A percentile compares a stretch with the other conserved stretches of the same genome.
phyloP scores from a whole-genome alignment of 2,797 vertebrate genomes.

The Okamejei kenojei region DNA sequence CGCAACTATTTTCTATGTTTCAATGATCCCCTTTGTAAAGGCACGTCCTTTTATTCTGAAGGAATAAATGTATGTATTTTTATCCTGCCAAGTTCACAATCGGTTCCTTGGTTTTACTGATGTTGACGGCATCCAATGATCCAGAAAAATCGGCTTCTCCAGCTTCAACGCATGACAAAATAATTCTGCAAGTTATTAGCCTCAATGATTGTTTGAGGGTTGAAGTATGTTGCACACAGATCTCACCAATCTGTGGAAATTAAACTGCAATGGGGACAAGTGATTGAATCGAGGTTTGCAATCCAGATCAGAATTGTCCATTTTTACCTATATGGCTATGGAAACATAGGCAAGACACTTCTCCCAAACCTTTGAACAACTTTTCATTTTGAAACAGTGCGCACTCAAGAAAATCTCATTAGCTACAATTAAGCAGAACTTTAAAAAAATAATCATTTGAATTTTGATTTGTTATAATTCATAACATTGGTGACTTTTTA shows the following conservation, averaged over 20 bases:
- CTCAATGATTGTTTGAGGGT: neutral
- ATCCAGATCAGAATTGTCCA: neutral
- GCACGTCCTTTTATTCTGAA: too few species aligned
- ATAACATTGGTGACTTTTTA: slow-evolving; percentile 10
- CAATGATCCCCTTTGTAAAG: too few species aligned
- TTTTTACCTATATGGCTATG: neutral
- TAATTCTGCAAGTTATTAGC: neutral
- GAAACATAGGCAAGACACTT: neutral
- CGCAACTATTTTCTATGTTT: too few species aligned
- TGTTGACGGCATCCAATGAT: too few species aligned
- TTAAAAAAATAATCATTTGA: neutral
- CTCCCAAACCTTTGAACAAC: neutral
- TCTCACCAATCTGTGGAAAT: neutral
- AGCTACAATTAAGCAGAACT: neutral
- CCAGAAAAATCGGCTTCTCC: too few species aligned
- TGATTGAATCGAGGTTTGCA: neutral
- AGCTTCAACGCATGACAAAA: neutral
- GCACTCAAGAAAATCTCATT: neutral
- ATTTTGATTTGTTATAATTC: neutral
- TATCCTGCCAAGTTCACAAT: too few species aligned
- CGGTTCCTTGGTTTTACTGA: too few species aligned
- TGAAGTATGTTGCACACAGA: neutral
- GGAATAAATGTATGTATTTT: too few species aligned
- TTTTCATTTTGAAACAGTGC: neutral
- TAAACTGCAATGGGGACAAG: neutral